Evolutionary conservation across 1,140 invertebrate genomes (phyloP), one percentile per base, ranked within the genome.

Genomic region (Brachionus angularis): DNA sequence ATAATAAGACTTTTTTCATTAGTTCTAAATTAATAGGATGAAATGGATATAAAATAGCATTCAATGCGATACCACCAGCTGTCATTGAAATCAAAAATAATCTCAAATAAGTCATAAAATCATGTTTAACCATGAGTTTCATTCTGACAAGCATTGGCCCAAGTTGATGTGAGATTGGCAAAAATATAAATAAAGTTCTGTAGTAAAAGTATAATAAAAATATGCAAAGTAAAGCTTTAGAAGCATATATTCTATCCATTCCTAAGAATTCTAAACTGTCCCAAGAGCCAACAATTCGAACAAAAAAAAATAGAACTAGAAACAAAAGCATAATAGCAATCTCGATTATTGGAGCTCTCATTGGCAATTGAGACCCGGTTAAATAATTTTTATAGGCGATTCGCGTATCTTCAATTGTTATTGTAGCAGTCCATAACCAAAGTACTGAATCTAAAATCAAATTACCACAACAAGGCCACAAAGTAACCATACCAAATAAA

Each of bases 31-130:
- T 73, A 5, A 83, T 70, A 16, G 81, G 80, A 47, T 76, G 78
- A 73, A 79, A 78, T 1, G 82, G 82, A 72, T 81, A 83, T 16
- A 83, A 74, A 10, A 79, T 75, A 4, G 81, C 81, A 31, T 83
- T 81, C 14, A 83, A 82, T 2, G 81, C 79, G 0, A 83, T 77
- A 16, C 79, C 81, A 25, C 80, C 78, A 47, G 78, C 78, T 27
- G 82, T 76, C 73, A 83, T 78, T 18, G 82, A 78, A 7, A 83
- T 76, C n/a, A 81, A 67, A 23, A 81, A 81, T 77, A 83, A 79
- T 5, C 78, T 73, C 46, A 83, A 77, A 75, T 82, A 83, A 25
- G 79, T 77, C 12, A 79, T 72, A 75, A 83, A 82, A 73, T 83
- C 82, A 52, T 80, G 21, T 74, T 76, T 72, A 67, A 83, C 80